These are phyloP conservation scores for Lytechinus pictus DNA, from an alignment of 35 echinoderm and acorn worm genomes.

Conservation along the genomic window DNA sequence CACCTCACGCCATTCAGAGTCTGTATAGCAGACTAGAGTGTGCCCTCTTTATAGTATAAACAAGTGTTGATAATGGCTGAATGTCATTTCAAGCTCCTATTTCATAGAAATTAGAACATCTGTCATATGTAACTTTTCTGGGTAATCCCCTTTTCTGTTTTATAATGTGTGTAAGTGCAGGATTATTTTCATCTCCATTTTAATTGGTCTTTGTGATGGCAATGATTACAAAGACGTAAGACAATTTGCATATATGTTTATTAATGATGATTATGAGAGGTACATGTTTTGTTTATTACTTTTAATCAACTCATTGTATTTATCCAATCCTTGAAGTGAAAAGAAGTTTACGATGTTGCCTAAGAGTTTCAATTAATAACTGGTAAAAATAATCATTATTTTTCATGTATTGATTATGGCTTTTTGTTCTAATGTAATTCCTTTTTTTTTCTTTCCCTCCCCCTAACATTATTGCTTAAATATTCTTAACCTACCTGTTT, in stretches of 20 bases:
- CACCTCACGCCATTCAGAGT: too few relatives aligned
- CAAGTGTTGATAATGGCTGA: not conserved
- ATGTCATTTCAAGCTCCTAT: not conserved
- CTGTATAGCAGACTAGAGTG: not conserved
- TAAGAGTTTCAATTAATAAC: too few relatives aligned
- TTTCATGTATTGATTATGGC: too few relatives aligned
- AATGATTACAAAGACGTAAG: not conserved
- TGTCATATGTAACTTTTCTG: not conserved
- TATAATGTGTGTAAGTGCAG: not conserved
- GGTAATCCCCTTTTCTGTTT: not conserved
- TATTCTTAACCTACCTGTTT: not conserved
- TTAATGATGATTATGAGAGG: too few relatives aligned
- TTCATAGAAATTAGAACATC: not conserved
- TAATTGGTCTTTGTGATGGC: not conserved
- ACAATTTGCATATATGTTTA: not conserved
- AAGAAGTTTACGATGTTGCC: too few relatives aligned
- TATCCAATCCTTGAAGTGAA: too few relatives aligned
- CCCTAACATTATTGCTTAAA: not conserved
- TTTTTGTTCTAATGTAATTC: too few relatives aligned
- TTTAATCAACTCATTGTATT: too few relatives aligned
- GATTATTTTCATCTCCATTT: not conserved
- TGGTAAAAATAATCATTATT: too few relatives aligned
- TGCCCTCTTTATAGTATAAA: not conserved
- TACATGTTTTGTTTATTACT: too few relatives aligned
- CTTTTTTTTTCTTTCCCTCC: too few relatives aligned